phyloP scores from a whole-genome alignment of 2,113 vertebrate genomes.

The Ranitomeya imitator region DNA sequence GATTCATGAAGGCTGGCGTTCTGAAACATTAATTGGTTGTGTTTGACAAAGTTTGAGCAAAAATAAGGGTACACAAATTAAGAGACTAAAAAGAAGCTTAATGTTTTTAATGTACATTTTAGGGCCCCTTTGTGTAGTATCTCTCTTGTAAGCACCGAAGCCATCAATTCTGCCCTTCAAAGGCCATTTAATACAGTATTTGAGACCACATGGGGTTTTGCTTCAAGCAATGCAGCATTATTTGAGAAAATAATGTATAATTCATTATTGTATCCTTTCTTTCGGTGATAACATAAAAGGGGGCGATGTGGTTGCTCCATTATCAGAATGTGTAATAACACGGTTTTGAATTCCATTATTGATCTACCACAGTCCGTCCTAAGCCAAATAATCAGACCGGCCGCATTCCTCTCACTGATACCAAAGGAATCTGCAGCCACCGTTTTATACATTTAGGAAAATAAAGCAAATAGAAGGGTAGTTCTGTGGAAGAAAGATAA shows the following conservation, averaged over 20 bases:
- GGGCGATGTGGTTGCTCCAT: constrained; percentile 9
- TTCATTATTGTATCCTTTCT: background rate
- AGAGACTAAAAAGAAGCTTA: too few relatives aligned
- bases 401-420: constrained; percentile 19
- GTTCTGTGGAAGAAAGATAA: background rate
- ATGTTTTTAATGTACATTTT: too few relatives aligned
- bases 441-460: constrained; percentile 9
- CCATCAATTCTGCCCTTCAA: too few relatives aligned
- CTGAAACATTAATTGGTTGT: too few relatives aligned
- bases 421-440: constrained; percentile 14
- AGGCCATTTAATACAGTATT: too few relatives aligned
- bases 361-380: constrained; percentile 4
- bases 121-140: too few relatives aligned
- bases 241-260: background rate
- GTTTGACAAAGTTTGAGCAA: too few relatives aligned
- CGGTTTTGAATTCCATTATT: constrained; percentile 15
- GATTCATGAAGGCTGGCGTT: too few relatives aligned
- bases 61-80: too few relatives aligned
- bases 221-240: background rate
- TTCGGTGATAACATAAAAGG: background rate
- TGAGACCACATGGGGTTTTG: too few relatives aligned
- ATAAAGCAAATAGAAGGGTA: constrained; percentile 18
- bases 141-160: too few relatives aligned
- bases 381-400: constrained; percentile 25
- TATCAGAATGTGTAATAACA: constrained; percentile 23